Conservation (phyloP, 1,140 invertebrate species). For the Acyrthosiphon pisum region DNA sequence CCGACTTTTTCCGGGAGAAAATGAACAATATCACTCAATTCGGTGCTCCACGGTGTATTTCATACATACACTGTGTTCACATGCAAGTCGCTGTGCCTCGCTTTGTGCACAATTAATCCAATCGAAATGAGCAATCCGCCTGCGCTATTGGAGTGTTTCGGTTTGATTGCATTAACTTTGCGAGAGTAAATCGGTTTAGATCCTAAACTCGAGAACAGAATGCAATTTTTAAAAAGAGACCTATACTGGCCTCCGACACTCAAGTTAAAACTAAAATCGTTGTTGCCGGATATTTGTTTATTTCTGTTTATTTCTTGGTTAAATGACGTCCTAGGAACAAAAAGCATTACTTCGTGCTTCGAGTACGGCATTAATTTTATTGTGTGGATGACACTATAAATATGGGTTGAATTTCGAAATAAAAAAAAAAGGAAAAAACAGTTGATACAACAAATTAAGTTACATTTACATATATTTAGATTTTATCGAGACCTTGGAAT, state of each 20-base stretch:
- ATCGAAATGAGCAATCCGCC: neutral
- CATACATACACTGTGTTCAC: too few species aligned
- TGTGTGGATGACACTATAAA: too few species aligned
- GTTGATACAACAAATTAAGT: too few species aligned
- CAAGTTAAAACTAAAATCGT: neutral
- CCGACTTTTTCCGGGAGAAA: too few species aligned
- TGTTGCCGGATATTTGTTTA: neutral
- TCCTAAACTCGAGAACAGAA: neutral
- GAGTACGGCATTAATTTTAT: neutral
- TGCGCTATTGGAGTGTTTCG: neutral
- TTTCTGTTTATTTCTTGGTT: neutral
- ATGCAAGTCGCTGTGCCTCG: too few species aligned
- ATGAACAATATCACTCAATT: neutral
- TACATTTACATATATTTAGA: too few species aligned
- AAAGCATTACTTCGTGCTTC: neutral
- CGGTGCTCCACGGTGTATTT: neutral
- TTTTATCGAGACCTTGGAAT: too few species aligned
- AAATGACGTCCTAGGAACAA: neutral
- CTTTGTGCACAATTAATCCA: neutral
- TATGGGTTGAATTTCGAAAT: too few species aligned
- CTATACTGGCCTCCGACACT: neutral
- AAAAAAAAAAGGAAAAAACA: too few species aligned
- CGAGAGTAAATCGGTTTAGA: neutral
- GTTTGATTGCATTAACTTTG: neutral
- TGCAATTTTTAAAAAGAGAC: neutral